phyloP scores from a whole-genome alignment of 1,140 invertebrate genomes.

The Drosophila sechellia region DNA sequence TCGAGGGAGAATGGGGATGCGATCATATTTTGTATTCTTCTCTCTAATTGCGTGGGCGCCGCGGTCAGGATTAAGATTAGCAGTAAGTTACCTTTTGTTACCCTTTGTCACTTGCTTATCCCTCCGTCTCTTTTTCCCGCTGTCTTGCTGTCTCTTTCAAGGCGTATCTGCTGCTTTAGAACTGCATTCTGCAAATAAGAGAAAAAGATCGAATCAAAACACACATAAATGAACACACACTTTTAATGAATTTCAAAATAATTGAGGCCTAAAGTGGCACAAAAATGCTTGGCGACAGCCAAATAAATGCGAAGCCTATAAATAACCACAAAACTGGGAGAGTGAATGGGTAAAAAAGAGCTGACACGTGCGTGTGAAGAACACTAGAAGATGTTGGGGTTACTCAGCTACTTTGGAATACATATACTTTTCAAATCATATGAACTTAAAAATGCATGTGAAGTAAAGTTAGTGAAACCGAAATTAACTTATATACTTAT shows the following conservation, averaged over 20 bases:
- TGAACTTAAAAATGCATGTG: too few species aligned
- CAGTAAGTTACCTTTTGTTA: slow-evolving; percentile 46
- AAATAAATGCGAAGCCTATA: slow-evolving; percentile 70
- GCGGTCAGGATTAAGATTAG: slow-evolving; percentile 49
- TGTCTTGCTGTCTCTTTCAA: slow-evolving; percentile 1
- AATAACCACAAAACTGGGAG: slow-evolving; percentile 45
- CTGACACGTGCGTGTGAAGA: neutral
- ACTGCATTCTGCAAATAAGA: slow-evolving; percentile 42
- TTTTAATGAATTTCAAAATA: slow-evolving; percentile 81
- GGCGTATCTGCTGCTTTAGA: slow-evolving; percentile 4
- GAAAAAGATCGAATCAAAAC: slow-evolving; percentile 4
- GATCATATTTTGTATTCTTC: slow-evolving; percentile 16
- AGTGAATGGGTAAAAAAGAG: slow-evolving; percentile 6
- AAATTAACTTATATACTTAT: too few species aligned
- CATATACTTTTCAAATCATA: neutral
- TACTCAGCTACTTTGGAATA: neutral
- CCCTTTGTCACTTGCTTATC: slow-evolving; percentile 18
- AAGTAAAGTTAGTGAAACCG: too few species aligned
- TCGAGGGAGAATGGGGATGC: neutral
- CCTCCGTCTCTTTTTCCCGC: neutral
- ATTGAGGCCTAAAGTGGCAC: slow-evolving; percentile 79
- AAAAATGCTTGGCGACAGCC: slow-evolving; percentile 70
- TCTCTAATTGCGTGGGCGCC: slow-evolving; percentile 35
- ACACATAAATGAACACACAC: slow-evolving; percentile 65
- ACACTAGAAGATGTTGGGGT: neutral